Evolutionary conservation across 2,797 vertebrate genomes (phyloP), one percentile per base, ranked within the genome.

Genomic region (Acropternis orthonyx): DNA sequence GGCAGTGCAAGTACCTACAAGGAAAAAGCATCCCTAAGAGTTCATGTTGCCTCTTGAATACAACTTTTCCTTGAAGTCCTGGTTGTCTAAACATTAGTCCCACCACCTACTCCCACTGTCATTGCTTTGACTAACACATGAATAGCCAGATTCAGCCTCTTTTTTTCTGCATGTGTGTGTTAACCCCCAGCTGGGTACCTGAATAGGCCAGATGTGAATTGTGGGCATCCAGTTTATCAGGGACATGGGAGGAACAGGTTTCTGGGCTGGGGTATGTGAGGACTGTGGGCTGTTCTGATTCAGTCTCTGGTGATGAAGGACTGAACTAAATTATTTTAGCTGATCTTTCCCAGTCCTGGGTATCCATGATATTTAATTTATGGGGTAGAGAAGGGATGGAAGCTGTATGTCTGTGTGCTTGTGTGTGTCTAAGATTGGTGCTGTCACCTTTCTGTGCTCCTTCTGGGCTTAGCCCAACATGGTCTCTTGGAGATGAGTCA

Each of bases 401-500:
- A 88, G 26, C 79, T 81, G n/a, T 36, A 13, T 67, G 48, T 75
- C 5, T 44, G 36, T 72, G 41, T 86, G 51, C n/a, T 8, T 67
- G 32, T 46, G 30, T 39, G 20, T 63, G 27, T 19, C 48, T 46
- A 13, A 72, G 58, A 55, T 48, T 55, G 79, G 27, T n/a, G 43
- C 82, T 65, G 76, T 48, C 89, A 94, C 83, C 75, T 66, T 77
- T 62, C 82, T 1, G 0, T 78, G 52, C 67, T 86, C 22, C 14
- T 77, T 51, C 83, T 69, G n/a, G 71, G 55, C 63, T 96, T 58
- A 96, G 79, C 62, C 82, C 79, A 84, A 4, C 54, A 3, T 4
- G 19, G 55, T n/a, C 12, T 62, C 76, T 26, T 67, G 95, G 73
- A 89, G 89, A 63, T 63, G 91, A 88, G 76, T 89, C 82, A 56